Base-by-base conservation (phyloP, 2,888 invertebrate species). In the Scaptomyza cyrtandrae region DNA sequence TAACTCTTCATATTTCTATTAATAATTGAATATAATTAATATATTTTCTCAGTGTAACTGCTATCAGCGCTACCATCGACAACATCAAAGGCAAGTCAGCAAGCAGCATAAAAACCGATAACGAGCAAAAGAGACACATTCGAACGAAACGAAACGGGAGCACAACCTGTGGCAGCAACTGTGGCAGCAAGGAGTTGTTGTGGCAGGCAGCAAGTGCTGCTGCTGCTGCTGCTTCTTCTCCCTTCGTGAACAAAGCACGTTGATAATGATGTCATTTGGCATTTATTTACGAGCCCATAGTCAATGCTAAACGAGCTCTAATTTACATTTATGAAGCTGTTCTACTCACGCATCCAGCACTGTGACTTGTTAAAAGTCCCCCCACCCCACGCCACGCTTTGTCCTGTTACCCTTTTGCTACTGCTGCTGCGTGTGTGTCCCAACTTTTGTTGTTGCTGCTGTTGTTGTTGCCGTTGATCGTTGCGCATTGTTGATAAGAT, bases 271-370 rank as follows among this genome's bases (percentile, higher is more conserved):
- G 90, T 89, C 90, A 90, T 86, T 90, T 89, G 90, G 90, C 90
- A 89, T 90, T 90, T 90, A 90, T 90, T 90, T 90, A 90, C 90
- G 90, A 90, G 90, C 88, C 80, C 89, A 84, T 87, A 84, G 80
- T 81, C 84, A 85, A 81, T 83, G 88, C 90, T 89, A 90, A 90
- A 90, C 89, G 90, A 90, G 89, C 86, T 90, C 90, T 90, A 90
- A 90, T 90, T 90, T 90, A 90, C 90, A 90, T 90, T 90, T 90
- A 90, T 90, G 89, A 90, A 90, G 90, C 90, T 90, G 90, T 90
- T 90, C 81, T 84, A 84, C 86, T 80, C 87, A 86, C 88, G 85
- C 88, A 80, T 33, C 71, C 75, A 75, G 63, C 59, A 39, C 52
- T 73, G 68, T 67, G 63, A 68, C 67, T 59, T 67, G 69, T 75